Evolutionary conservation across 2,113 vertebrate genomes (phyloP), one percentile per base, ranked within the genome.

Genomic region (Hydrochoerus hydrochaeris): DNA sequence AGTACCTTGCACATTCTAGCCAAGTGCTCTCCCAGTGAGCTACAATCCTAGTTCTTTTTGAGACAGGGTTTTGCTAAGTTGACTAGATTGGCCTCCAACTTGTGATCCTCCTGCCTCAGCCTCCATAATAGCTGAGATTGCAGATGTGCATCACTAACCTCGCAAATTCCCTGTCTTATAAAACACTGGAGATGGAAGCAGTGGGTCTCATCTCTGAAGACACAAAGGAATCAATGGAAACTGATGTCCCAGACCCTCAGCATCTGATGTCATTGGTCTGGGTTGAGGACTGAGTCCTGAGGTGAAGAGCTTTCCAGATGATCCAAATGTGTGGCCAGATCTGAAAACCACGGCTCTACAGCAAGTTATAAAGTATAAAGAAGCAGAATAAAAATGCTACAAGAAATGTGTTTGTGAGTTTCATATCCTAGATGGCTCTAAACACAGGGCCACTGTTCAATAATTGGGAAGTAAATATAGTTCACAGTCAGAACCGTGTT

Each of bases 391-490:
- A 46, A 32, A 77, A 24, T 26, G 38, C 28, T 35, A 24, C 0
- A 22, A 88, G 86, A 75, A 75, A 60, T 20, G 38, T 58, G 38
- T 19, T 24, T 44, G 86, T 2, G 26, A 58, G 16, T 73, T 58
- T 73, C n/a, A 4, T 5, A 58, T 60, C 41, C 32, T 60, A 2
- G 57, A n/a, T 3, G 3, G 32, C 30, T 41, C 30, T 38, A 19
- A 30, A 32, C 0, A 1, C 16, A 20, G 16, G 46, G 13, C 28
- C 22, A 13, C 1, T 8, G 22, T 54, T 38, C 35, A 54, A 0
- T 13, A 30, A 90, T 8, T 38, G 44, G 38, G 32, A 49, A 16
- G 3, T 38, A 49, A n/a, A 9, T n/a, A 38, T 3, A 30, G 41
- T 3, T 52, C 32, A 16, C 41, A 30, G 2, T n/a, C 54, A 17